Base-by-base conservation (phyloP, 2,113 vertebrate species). In the Crypturellus undulatus region DNA sequence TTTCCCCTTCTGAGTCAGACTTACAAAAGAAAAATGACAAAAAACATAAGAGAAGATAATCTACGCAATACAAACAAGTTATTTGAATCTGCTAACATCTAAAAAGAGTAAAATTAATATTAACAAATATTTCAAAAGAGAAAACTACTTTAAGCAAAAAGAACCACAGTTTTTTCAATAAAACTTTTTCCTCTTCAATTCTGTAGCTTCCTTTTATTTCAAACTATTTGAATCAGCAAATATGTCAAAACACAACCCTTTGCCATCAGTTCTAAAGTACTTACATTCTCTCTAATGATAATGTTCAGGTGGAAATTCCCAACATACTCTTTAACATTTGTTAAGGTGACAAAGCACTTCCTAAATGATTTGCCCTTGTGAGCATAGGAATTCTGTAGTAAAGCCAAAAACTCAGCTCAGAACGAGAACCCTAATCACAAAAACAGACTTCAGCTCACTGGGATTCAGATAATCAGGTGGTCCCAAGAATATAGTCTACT, bases 291-390 rank as follows among this genome's bases (percentile, higher is more conserved):
- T 17, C 49, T 82, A 91, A 91, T 28, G 36, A 58, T 65, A 82
- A 49, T 42, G 49, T 82, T 92, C 75, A 59, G 15, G 43, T 92
- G 58, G 81, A 94, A 94, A 92, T 89, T 91, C 84, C 81, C 91
- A 87, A 34, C 20, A 68, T 26, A 65, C 38, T 52, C 62, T 56
- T 87, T 90, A 51, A 75, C 60, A 68, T 95, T 89, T 84, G 70
- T 90, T 91, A 90, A 94, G 79, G 88, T 94, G 94, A 95, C 90
- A 92, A 93, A 93, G 90, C 83, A 71, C 52, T 95, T 96, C 90
- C 90, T 94, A 93, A 94, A 89, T 69, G 6, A 68, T 80, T 90
- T 88, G 76, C 58, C 62, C 58, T 64, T 71, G 62, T 25, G 65
- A 86, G 88, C 72, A 76, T 30, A 90, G 21, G 65, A 97, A 95